Percentiles rank a stretch among this genome's conserved stretches.
Conservation (phyloP, 2,888 invertebrate genomes). For the Lepidocyrtinus sp. region DNA sequence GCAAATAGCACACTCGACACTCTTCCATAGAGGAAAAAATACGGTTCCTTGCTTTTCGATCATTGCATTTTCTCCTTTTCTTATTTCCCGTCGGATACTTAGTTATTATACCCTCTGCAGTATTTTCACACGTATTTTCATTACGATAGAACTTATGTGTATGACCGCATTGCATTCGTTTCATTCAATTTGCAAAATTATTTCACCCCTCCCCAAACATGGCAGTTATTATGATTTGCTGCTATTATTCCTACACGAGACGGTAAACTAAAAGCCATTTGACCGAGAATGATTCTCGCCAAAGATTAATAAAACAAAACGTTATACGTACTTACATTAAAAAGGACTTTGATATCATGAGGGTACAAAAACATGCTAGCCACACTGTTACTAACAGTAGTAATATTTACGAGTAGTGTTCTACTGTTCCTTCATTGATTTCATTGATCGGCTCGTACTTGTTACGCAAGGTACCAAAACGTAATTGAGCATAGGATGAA, state of each 20-base stretch:
- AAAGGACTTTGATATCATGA: too few relatives aligned
- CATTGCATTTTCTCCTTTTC: background rate
- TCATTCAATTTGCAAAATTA: background rate
- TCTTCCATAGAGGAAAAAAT: background rate
- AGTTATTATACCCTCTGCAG: background rate
- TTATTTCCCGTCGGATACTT: background rate
- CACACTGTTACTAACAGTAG: too few relatives aligned
- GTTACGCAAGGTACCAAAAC: background rate
- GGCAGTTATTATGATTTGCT: background rate
- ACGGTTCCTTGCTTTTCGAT: background rate
- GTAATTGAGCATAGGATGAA: background rate
- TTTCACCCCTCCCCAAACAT: background rate
- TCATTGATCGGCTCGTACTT: background rate
- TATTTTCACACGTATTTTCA: background rate
- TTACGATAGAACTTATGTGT: background rate
- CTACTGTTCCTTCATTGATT: background rate
- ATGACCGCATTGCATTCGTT: background rate
- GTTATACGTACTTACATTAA: too few relatives aligned
- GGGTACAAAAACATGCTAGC: too few relatives aligned
- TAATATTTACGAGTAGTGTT: too few relatives aligned
- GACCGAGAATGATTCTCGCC: too few relatives aligned
- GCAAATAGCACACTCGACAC: slow-evolving; percentile 39
- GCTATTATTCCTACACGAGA: background rate
- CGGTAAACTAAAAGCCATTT: background rate
- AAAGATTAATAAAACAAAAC: too few relatives aligned